phyloP scores from a whole-genome alignment of 2,888 invertebrate genomes.

The Blomia tropicalis region DNA sequence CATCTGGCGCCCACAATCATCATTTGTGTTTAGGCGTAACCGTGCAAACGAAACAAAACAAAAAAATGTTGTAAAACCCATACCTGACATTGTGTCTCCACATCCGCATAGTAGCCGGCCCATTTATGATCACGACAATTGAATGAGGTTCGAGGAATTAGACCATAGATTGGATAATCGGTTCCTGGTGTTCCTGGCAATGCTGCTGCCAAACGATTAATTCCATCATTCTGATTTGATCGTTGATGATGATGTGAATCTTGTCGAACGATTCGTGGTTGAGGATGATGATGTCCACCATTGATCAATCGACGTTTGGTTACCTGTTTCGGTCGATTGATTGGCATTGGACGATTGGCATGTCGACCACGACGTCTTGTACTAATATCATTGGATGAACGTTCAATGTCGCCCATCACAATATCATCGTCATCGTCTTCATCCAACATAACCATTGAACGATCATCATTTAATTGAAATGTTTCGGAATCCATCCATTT shows the following conservation, averaged over 20 bases:
- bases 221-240: neutral
- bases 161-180: constrained; percentile 48
- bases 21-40: no score
- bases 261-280: neutral
- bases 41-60: no score
- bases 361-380: neutral
- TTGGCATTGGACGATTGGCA: neutral
- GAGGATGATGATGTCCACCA: neutral
- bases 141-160: constrained; percentile 30
- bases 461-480: constrained; percentile 1
- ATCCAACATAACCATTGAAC: neutral
- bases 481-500: constrained; percentile 13
- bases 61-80: no score
- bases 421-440: neutral
- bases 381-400: neutral
- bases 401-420: neutral
- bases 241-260: neutral
- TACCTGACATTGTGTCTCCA: constrained; percentile 29
- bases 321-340: neutral
- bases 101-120: constrained; percentile 30
- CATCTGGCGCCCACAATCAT: no score
- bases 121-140: constrained; percentile 27
- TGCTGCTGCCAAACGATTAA: constrained; percentile 18
- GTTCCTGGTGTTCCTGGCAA: constrained; percentile 51
- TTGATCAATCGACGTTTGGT: neutral